Evolutionary conservation across 2,797 vertebrate species (phyloP), one percentile per base, ranked within the genome.

Genomic region (Phataginus tricuspis): DNA sequence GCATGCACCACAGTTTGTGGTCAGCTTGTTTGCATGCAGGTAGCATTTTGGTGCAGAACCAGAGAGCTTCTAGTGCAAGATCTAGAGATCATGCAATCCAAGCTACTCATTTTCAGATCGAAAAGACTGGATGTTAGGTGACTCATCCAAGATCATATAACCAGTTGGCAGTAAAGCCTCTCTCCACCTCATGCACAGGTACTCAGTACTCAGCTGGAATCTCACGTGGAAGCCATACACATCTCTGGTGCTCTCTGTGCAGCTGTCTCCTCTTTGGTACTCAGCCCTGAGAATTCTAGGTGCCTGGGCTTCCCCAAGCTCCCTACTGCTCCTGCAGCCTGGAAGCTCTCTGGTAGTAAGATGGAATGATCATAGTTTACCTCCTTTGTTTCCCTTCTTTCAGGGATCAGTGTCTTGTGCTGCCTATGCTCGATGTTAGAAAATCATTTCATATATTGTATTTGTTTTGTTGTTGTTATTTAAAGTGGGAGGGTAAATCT

Each of bases 1-100:
- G 51, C 95, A 92, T 7, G 90, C 88, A 34, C 39, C 4, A 34
- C 29, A 74, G 66, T 93, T 94, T 96, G 97, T 71, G 96, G 84
- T 91, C 18, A 45, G 79, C 51, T 75, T 34, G 96, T 96, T 96
- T 97, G 94, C 97, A 96, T 96, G 86, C 49, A 95, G 86, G 79
- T 2, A 96, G 71, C 79, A 91, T 68, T 74, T n/a, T 15, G 27
- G 82, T 21, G 74, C 4, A 90, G 93, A 51, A 79, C 29, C 64
- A 69, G 86, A 66, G 63, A 31, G 68, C 74, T 82, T 83, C 45
- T 19, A 9, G 63, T 21, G 91, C 59, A 83, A 34, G 49, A 61
- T 82, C 69, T 68, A 53, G 13, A 85, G 49, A 77, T 25, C 25
- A 14, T 29, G 23, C n/a, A 91, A 49, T 59, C n/a, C 14, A 77